phyloP scores from a whole-genome alignment of 2,888 invertebrate species.

The Eustalomyia histrio region DNA sequence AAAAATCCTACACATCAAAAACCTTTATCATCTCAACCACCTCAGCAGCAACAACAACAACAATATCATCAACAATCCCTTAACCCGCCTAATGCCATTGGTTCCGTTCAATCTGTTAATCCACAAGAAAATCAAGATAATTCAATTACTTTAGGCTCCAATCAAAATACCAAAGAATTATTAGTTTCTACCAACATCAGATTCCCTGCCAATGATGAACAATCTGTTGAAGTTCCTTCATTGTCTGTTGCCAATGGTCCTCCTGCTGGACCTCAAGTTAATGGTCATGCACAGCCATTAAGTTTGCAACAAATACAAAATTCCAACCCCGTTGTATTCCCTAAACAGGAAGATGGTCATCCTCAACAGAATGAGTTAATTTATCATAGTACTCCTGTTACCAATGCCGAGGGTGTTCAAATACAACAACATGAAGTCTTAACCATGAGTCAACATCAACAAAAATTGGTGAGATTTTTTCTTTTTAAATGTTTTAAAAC shows the following conservation, averaged over 20 bases:
- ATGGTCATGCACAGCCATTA: constrained; percentile 78
- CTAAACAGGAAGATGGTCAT: constrained; percentile 70
- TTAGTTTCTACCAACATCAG: constrained; percentile 78
- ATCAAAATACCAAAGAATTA: constrained; percentile 75
- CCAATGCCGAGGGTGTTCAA: constrained; percentile 68
- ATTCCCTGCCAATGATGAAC: constrained; percentile 75
- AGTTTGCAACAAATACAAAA: constrained; percentile 76
- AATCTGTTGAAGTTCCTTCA: constrained; percentile 68
- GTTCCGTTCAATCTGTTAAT: constrained; percentile 31
- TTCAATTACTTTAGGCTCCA: constrained; percentile 29
- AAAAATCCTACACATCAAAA: constrained; percentile 64
- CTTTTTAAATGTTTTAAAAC: too few species aligned
- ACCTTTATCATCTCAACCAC: constrained; percentile 43
- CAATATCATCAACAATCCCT: constrained; percentile 24
- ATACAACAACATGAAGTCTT: constrained; percentile 77
- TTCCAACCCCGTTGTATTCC: constrained; percentile 76
- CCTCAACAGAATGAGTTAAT: constrained; percentile 50
- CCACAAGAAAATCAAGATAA: constrained; percentile 38
- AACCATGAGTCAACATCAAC: constrained; percentile 75
- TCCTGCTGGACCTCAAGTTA: constrained; percentile 72
- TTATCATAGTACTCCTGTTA: constrained; percentile 39
- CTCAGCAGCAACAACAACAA: constrained; percentile 38
- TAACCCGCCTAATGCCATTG: constrained; percentile 23
- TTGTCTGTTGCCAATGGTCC: constrained; percentile 68
- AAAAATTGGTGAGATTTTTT: constrained; percentile 72